Evolutionary conservation across 2,113 vertebrate genomes (phyloP), one percentile per base, ranked within the genome.

Genomic region (Anarhynchus alexandrinus): DNA sequence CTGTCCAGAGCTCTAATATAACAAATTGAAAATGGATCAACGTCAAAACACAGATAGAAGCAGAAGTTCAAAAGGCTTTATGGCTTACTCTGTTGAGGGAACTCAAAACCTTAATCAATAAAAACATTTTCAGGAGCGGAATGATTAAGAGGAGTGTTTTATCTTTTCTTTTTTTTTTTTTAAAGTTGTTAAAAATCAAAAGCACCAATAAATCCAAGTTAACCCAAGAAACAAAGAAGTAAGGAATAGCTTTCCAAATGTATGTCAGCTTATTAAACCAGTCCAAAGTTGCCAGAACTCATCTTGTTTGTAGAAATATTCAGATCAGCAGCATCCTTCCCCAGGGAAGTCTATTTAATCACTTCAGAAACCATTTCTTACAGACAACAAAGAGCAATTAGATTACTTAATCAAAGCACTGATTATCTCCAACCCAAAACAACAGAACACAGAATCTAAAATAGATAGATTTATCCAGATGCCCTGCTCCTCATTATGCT

Each of bases 361-460:
- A 80, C 86, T 96, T 67, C 76, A 91, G 79, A 94, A 97, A 96
- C 54, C 10, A 93, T 90, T 87, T 65, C 89, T 96, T 97, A 95
- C 97, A 97, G 97, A 97, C 96, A 93, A 97, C 96, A 92, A 96
- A 86, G 85, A 93, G 30, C 93, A 73, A 96, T 95, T 95, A 96
- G 86, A 95, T 97, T 83, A 96, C 86, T 96, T 97, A 97, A 98
- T 98, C 96, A 97, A 96, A 96, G 96, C 88, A 58, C 94, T 97
- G 97, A 98, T 97, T 96, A 96, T 96, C 97, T 96, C 85, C 78
- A 95, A 97, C 70, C 89, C 83, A 27, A 92, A 96, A 91, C 79
- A 96, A 95, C 55, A 80, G 93, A 94, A 95, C 76, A 23, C 62
- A 36, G 90, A 93, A 95, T 78, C 94, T 93, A 70, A 94, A 95